These are phyloP conservation scores for Sebastes fasciatus DNA, from an alignment of 2,113 vertebrate species.

Conservation along the genomic window DNA sequence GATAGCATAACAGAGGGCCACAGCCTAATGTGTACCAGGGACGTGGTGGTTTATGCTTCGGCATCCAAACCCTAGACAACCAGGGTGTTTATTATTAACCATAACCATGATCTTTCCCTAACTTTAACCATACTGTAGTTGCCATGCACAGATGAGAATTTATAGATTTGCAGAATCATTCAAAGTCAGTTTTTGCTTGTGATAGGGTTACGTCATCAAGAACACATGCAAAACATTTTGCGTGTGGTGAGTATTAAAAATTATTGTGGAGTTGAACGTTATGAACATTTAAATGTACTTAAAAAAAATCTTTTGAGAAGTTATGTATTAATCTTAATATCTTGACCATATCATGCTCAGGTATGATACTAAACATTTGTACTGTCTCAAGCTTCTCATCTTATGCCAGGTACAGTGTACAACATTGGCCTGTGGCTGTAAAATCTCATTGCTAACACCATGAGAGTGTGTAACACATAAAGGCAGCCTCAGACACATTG, in stretches of 20 bases:
- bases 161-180: background rate
- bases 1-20: background rate
- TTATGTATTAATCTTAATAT: background rate
- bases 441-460: constrained; percentile 3
- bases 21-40: background rate
- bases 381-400: background rate
- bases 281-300: background rate
- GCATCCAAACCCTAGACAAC: background rate
- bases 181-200: too few relatives aligned
- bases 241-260: background rate
- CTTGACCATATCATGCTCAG: background rate
- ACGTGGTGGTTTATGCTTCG: background rate
- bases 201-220: background rate
- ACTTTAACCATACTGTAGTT: background rate
- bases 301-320: background rate
- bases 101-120: background rate
- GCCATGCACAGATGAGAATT: background rate
- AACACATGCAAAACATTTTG: background rate
- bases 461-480: constrained; percentile 2
- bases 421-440: background rate
- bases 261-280: background rate
- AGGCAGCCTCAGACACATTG: constrained; percentile 12
- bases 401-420: background rate
- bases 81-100: background rate
- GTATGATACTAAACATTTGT: background rate